These are phyloP conservation scores for Rhea pennata DNA, from an alignment of 2,113 vertebrate genomes.

Conservation along the genomic window DNA sequence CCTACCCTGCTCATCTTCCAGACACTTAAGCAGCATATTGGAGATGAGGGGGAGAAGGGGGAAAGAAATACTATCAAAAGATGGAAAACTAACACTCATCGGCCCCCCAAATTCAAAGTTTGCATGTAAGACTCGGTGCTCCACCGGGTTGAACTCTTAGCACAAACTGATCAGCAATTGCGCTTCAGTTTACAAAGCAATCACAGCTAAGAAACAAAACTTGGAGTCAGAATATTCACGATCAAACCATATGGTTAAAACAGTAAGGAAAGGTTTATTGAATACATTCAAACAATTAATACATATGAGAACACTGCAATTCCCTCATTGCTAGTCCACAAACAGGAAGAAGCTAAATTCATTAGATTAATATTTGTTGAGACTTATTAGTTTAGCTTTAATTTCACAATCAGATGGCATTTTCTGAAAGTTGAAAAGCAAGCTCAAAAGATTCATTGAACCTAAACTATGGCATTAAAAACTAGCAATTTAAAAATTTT, in stretches of 20 bases:
- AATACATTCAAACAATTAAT: slow-evolving; percentile 56
- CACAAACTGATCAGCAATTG: not conserved
- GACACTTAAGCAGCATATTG: accelerated
- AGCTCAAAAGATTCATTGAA: not conserved
- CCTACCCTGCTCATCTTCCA: not conserved
- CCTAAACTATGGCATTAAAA: not conserved
- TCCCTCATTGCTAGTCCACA: slow-evolving; percentile 50
- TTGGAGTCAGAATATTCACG: not conserved
- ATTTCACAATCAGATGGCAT: slow-evolving; percentile 51
- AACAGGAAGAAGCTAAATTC: slow-evolving; percentile 56
- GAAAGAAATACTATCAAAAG: not conserved
- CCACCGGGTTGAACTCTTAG: accelerated
- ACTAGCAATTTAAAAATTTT: not conserved
- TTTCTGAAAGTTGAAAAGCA: not conserved
- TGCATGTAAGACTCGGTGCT: not conserved
- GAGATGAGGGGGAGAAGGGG: too few relatives aligned
- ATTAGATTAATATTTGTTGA: slow-evolving; percentile 68
- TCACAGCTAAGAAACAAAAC: not conserved
- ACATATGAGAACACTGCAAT: slow-evolving; percentile 16
- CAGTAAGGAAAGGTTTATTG: not conserved
- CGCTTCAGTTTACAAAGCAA: accelerated
- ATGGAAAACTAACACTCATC: not conserved
- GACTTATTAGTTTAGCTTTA: slow-evolving; percentile 63
- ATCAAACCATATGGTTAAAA: accelerated
- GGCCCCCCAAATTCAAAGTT: not conserved